These are phyloP conservation scores for Drosophila falleni DNA, from an alignment of 2,888 invertebrate species.

Conservation along the genomic window DNA sequence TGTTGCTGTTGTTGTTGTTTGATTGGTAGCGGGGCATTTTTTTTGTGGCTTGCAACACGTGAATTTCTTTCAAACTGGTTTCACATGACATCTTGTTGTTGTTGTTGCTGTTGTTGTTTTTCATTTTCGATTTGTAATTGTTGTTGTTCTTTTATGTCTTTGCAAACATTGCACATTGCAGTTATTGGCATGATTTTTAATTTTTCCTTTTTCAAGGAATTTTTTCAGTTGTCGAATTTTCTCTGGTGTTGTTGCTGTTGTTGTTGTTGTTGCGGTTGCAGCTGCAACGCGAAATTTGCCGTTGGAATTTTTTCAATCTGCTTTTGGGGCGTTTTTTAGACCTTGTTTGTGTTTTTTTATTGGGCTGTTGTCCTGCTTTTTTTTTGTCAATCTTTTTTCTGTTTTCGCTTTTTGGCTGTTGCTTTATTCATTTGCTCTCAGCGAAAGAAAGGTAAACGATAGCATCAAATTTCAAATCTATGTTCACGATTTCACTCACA, in stretches of 20 bases:
- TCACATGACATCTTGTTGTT: constrained; percentile 52
- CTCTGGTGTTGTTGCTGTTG: constrained; percentile 19
- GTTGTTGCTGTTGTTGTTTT: constrained; percentile 51
- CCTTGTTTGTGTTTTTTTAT: constrained; percentile 14
- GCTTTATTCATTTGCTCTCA: constrained; percentile 23
- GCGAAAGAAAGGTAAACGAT: constrained; percentile 34
- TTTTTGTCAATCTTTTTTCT: constrained; percentile 3
- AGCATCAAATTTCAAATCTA: constrained; percentile 34
- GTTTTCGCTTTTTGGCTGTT: constrained; percentile 41
- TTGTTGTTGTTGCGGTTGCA: constrained; percentile 39
- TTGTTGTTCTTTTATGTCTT: constrained; percentile 31
- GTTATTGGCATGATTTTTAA: constrained; percentile 44
- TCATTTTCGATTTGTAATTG: constrained; percentile 61
- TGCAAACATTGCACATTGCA: constrained; percentile 41
- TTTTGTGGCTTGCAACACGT: constrained; percentile 53
- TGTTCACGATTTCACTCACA: constrained; percentile 10
- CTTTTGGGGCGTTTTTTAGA: constrained; percentile 24
- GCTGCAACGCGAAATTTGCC: constrained; percentile 53
- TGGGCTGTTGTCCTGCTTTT: constrained; percentile 10
- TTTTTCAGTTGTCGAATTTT: constrained; percentile 31
- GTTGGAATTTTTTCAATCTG: constrained; percentile 55
- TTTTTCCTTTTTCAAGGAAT: constrained; percentile 22
- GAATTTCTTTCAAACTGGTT: constrained; percentile 77
- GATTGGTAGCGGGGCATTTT: constrained; percentile 53
- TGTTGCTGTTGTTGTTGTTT: constrained; percentile 42